Conservation (phyloP, 2,797 vertebrate species). For the Perodicticus potto region DNA sequence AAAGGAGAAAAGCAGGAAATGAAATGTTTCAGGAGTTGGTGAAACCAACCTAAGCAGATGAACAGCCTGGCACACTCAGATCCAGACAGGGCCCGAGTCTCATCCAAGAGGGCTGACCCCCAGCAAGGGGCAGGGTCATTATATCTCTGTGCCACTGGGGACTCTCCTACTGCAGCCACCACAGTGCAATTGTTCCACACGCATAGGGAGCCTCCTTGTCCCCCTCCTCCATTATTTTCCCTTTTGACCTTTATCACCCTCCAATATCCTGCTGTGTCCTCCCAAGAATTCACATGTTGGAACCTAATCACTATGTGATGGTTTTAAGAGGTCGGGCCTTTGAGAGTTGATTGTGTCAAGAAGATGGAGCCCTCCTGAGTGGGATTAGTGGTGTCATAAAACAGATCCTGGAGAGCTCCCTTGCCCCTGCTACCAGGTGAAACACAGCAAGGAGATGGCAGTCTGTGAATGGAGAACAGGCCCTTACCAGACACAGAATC, state of each 20-base stretch:
- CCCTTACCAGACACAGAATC: background rate
- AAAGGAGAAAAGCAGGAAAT: background rate
- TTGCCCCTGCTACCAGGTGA: background rate
- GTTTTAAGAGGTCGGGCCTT: background rate
- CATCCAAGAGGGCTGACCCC: background rate
- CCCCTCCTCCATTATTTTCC: background rate
- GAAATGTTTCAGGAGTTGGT: background rate
- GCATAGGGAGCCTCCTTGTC: accelerated
- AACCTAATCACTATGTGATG: background rate
- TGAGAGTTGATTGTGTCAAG: background rate
- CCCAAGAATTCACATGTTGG: background rate
- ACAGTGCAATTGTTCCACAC: background rate
- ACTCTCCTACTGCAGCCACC: background rate
- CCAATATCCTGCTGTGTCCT: background rate
- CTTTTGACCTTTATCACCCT: background rate
- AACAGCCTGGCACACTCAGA: background rate
- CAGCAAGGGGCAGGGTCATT: accelerated
- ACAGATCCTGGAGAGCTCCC: background rate
- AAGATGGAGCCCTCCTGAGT: background rate
- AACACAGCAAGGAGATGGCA: background rate
- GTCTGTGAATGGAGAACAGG: background rate
- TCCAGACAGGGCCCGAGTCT: background rate
- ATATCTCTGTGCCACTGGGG: background rate
- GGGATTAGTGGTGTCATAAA: background rate
- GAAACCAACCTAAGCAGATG: background rate